These are phyloP conservation scores for Drosophila ohnishii DNA, from an alignment of 1,140 invertebrate species.

Conservation along the genomic window DNA sequence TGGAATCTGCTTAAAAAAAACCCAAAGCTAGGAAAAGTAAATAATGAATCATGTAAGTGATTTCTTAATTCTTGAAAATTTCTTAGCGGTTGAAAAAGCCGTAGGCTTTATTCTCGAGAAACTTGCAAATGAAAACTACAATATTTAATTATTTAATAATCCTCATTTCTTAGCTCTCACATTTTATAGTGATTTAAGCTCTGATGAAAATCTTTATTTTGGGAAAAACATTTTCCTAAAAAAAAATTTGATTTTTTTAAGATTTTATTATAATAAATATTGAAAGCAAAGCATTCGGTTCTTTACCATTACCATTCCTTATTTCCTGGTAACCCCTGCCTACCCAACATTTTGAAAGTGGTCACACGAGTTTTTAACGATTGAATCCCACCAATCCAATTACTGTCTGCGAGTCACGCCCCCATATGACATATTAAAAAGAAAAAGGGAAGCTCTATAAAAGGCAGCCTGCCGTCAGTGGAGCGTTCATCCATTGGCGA, in stretches of 20 bases:
- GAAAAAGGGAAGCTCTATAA: constrained; percentile 26
- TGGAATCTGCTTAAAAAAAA: not conserved
- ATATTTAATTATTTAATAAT: too few relatives aligned
- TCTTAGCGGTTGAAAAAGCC: too few relatives aligned
- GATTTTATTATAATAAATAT: not conserved
- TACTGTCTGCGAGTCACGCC: constrained; percentile 14
- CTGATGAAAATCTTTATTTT: too few relatives aligned
- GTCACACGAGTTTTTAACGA: not conserved
- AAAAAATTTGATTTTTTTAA: too few relatives aligned
- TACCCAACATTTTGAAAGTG: not conserved
- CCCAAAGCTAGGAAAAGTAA: not conserved
- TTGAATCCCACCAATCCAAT: not conserved
- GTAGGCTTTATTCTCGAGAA: too few relatives aligned
- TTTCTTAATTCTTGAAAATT: too few relatives aligned
- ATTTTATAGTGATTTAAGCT: too few relatives aligned
- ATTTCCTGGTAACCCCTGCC: not conserved
- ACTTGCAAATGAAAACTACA: too few relatives aligned
- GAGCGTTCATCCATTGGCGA: not conserved
- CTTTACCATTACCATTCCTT: not conserved
- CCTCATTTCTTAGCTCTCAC: too few relatives aligned
- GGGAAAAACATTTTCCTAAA: too few relatives aligned
- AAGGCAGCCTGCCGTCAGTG: not conserved
- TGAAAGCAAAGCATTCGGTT: not conserved
- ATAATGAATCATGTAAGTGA: too few relatives aligned
- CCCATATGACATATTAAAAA: not conserved